Evolutionary conservation across 2,888 invertebrate genomes (phyloP).

Genomic region (Drosophila meridionalis): DNA sequence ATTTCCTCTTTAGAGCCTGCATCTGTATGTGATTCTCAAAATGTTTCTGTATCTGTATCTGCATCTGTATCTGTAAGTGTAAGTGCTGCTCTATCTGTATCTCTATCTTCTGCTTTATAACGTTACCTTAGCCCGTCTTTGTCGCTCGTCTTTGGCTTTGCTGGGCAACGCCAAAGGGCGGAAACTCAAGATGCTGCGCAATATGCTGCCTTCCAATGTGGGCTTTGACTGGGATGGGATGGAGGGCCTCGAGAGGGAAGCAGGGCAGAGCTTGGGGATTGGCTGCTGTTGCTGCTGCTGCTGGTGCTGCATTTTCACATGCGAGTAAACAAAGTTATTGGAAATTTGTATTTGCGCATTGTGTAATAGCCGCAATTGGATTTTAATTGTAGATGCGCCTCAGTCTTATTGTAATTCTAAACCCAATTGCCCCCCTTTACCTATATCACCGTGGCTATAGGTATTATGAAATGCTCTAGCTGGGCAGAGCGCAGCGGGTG

Average conservation of each 20-base stretch:
- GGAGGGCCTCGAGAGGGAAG: neutral
- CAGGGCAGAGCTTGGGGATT: neutral
- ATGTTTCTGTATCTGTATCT: slow-evolving; percentile 12
- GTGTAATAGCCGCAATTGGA: slow-evolving; percentile 67
- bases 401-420: slow-evolving; percentile 50
- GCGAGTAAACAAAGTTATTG: slow-evolving; percentile 71
- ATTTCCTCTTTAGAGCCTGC: no score
- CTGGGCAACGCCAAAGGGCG: slow-evolving; percentile 57
- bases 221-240: slow-evolving; percentile 8
- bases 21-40: slow-evolving; percentile 2
- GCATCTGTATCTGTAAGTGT: slow-evolving; percentile 5
- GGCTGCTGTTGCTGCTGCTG: slow-evolving; percentile 25
- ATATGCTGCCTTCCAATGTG: slow-evolving; percentile 40
- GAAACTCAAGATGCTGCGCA: slow-evolving; percentile 76
- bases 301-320: slow-evolving; percentile 63
- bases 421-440: slow-evolving; percentile 25
- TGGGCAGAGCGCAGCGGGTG: slow-evolving; percentile 39
- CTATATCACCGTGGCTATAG: neutral
- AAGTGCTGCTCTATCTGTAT: neutral
- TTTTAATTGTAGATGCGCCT: slow-evolving; percentile 67
- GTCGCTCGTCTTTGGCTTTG: slow-evolving; percentile 33
- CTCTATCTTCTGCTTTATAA: slow-evolving; percentile 22
- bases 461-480: slow-evolving; percentile 11
- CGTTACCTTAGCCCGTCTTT: slow-evolving; percentile 56
- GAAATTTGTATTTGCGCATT: slow-evolving; percentile 63